These are phyloP conservation scores for Orchesella flavescens DNA, from an alignment of 2,888 invertebrate genomes.

Conservation along the genomic window DNA sequence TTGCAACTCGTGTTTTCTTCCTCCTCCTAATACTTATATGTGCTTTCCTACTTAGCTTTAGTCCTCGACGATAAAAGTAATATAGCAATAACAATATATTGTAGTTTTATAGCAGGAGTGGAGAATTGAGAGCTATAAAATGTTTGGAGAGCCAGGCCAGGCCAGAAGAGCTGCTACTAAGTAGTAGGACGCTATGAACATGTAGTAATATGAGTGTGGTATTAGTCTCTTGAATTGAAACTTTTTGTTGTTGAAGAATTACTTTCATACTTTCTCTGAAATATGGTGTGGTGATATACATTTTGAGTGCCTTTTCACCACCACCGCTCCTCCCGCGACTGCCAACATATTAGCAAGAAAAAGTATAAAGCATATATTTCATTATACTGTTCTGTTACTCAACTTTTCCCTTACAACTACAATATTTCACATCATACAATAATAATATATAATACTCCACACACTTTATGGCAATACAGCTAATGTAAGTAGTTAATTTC, in stretches of 20 bases:
- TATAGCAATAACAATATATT: too few species aligned
- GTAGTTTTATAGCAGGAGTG: not conserved
- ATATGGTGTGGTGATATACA: not conserved
- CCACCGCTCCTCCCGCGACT: not conserved
- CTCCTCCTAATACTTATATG: too few species aligned
- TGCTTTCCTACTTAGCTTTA: too few species aligned
- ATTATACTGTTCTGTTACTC: not conserved
- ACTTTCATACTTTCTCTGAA: constrained; percentile 26
- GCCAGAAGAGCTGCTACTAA: too few species aligned
- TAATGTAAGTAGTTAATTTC: too few species aligned
- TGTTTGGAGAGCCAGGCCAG: too few species aligned
- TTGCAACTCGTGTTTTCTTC: not conserved
- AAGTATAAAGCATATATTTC: not conserved
- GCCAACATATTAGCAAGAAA: not conserved
- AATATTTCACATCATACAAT: too few species aligned
- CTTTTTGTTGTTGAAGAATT: not conserved
- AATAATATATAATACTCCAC: too few species aligned
- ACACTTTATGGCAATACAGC: too few species aligned
- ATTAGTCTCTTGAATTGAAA: not conserved
- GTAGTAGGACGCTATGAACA: not conserved
- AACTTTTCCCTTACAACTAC: too few species aligned
- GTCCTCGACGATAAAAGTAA: too few species aligned
- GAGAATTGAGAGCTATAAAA: too few species aligned
- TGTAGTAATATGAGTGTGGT: not conserved
- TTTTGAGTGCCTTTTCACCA: constrained; percentile 20